phyloP scores from a whole-genome alignment of 2,113 vertebrate species.

The Pardalotus punctatus region DNA sequence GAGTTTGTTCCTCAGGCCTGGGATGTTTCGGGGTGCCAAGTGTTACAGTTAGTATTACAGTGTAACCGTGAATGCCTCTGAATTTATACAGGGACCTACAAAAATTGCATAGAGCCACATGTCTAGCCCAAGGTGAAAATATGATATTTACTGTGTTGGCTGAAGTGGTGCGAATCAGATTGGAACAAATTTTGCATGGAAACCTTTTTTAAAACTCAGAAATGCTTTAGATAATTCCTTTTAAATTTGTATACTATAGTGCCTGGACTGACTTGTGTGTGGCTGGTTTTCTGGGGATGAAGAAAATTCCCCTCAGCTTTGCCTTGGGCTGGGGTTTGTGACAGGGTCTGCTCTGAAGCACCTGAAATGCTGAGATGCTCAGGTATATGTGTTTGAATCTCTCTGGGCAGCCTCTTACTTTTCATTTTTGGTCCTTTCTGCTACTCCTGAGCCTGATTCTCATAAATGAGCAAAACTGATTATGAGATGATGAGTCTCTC shows the following conservation, averaged over 20 bases:
- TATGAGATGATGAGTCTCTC: neutral
- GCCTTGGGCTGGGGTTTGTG: neutral
- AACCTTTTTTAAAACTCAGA: neutral
- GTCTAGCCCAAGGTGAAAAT: neutral
- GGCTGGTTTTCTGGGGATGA: neutral
- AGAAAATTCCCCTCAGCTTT: neutral
- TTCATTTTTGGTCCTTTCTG: neutral
- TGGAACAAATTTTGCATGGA: neutral
- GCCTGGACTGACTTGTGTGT: neutral
- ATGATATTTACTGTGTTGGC: fast-evolving
- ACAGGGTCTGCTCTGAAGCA: neutral
- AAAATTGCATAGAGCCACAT: neutral
- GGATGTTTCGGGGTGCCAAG: neutral
- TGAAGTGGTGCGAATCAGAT: neutral
- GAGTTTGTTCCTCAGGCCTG: neutral
- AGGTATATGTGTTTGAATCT: neutral
- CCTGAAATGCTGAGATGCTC: neutral
- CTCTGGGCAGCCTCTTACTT: neutral
- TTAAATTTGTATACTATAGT: neutral
- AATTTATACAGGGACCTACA: neutral
- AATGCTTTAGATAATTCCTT: neutral
- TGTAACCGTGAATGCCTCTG: neutral
- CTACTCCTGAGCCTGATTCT: neutral
- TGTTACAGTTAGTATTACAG: neutral
- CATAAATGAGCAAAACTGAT: neutral